Evolutionary conservation across 2,797 vertebrate species (phyloP).

Genomic region (Pterois miles): DNA sequence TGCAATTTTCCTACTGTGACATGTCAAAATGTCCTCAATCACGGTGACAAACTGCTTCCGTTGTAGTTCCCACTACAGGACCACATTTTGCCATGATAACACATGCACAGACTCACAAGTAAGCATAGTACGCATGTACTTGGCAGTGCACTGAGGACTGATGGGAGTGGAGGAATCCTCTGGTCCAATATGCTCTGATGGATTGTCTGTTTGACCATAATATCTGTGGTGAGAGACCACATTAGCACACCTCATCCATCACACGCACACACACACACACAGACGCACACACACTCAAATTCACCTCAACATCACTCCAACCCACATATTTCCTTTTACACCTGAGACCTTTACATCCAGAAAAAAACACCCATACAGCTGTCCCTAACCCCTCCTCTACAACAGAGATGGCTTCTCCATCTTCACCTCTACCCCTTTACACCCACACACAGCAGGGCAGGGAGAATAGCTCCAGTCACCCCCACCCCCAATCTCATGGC

Average conservation of each 20-base stretch:
- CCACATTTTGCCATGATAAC: background rate
- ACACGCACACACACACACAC: conserved; percentile 50
- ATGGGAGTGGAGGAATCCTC: conserved; percentile 67
- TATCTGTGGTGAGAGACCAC: conserved; percentile 76
- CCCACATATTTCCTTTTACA: conserved; percentile 70
- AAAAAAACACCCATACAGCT: conserved; percentile 44
- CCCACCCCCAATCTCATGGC: conserved; percentile 4
- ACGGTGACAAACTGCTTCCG: no score
- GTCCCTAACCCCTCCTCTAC: conserved; percentile 72
- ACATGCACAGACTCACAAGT: background rate
- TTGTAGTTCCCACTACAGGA: no score
- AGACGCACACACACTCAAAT: conserved; percentile 18
- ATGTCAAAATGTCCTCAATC: background rate
- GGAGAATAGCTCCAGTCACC: conserved; percentile 36
- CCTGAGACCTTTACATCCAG: conserved; percentile 71
- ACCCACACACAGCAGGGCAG: conserved; percentile 67
- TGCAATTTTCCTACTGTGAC: no score
- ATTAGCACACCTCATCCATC: conserved; percentile 80
- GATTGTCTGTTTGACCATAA: conserved; percentile 78
- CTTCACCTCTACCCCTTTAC: conserved; percentile 68
- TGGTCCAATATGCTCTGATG: conserved; percentile 70
- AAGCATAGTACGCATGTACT: background rate
- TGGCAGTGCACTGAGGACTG: conserved; percentile 12
- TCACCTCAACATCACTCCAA: conserved; percentile 59
- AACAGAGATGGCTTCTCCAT: conserved; percentile 65